Evolutionary conservation across 2,113 vertebrate genomes (phyloP), one percentile per base, ranked within the genome.

Genomic region (Sprattus sprattus): DNA sequence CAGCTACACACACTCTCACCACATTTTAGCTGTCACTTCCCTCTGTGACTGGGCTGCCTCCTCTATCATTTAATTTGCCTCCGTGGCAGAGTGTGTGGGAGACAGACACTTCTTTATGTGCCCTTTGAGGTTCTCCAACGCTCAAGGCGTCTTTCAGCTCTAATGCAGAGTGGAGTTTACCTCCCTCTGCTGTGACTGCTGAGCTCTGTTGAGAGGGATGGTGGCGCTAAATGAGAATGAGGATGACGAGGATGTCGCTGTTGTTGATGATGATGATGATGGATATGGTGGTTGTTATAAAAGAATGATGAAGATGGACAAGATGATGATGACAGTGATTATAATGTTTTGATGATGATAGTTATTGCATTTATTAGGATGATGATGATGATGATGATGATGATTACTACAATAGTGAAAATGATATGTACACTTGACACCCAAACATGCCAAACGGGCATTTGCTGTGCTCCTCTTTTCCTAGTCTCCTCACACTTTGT

Each of bases 21-120:
- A 32, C 71, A 39, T 32, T 78, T 16, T 32, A n/a, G 25, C 86
- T 87, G 82, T 57, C 39, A 83, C 71, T 86, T 54, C 32, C 82
- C 60, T 39, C 0, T 5, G 39, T 54, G 47, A 18, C 83, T 71
- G 45, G 28, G 57, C 84, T 60, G 82, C 85, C 71, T 78, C 32
- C 32, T 78, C 71, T 39, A 39, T 78, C 71, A 78, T 67, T 67
- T 67, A 8, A 78, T 67, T 67, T 67, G n/a, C n/a, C 64, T 28
- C 9, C 7, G 13, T 39, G 28, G 11, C 4, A 39, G 71, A 13
- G 25, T 44, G 71, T 39, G 71, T 32, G 32, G 10, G 28, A 39
- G 28, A 78, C 20, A n/a, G 7, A 64, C 60, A 25, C 22, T 6
- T 25, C 71, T 78, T 2, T 28, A 28, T 28, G 64, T 78, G 28